phyloP scores from a whole-genome alignment of 2,113 vertebrate genomes.

The Petroica traversi region DNA sequence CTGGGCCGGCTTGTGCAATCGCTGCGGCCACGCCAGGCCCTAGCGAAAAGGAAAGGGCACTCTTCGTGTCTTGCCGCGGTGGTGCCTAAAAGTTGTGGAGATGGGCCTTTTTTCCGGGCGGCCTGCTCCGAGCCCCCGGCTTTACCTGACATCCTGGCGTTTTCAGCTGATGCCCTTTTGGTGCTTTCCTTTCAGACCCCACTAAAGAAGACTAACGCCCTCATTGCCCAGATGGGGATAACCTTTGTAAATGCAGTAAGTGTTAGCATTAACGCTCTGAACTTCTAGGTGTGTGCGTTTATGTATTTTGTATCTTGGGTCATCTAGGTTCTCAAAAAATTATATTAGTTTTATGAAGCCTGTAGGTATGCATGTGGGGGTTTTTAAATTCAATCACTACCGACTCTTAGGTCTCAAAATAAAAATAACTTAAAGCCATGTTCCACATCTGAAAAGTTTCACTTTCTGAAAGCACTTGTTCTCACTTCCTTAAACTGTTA shows the following conservation, averaged over 20 bases:
- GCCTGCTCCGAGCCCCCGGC: fast-evolving
- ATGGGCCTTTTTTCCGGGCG: not conserved
- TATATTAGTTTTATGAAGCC: not conserved
- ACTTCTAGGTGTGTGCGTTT: fast-evolving
- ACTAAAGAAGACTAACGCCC: conserved; percentile 86
- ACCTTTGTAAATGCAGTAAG: conserved; percentile 90
- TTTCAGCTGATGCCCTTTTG: not conserved
- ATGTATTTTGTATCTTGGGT: not conserved
- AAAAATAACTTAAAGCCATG: fast-evolving
- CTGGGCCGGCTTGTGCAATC: not conserved
- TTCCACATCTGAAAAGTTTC: not conserved
- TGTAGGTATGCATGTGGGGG: fast-evolving
- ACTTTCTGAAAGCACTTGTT: not conserved
- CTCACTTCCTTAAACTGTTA: not conserved
- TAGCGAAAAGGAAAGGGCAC: not conserved
- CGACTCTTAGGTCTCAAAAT: not conserved
- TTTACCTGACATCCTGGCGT: fast-evolving
- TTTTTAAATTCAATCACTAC: fast-evolving
- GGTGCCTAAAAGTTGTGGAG: not conserved
- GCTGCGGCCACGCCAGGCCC: not conserved
- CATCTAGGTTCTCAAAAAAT: not conserved
- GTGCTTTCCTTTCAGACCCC: conserved; percentile 80
- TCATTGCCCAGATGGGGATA: conserved; percentile 90
- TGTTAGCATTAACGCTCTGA: not conserved
- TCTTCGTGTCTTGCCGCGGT: not conserved